Percentiles rank a stretch among this genome's conserved stretches.
These are phyloP conservation scores for Heterochromis multidens DNA, from an alignment of 2,113 vertebrate genomes.

Conservation along the genomic window DNA sequence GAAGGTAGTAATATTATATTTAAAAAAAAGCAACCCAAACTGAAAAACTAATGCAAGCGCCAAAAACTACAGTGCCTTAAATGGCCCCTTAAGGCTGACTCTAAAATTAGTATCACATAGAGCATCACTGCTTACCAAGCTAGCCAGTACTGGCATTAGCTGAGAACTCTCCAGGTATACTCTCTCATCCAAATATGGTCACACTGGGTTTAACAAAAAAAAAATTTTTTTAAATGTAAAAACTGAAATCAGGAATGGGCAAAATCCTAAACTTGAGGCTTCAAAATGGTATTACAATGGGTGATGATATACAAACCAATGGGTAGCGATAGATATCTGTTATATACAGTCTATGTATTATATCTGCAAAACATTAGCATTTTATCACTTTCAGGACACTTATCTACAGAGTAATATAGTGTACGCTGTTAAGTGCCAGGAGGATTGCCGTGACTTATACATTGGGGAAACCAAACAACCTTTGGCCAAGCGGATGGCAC, in stretches of 20 bases:
- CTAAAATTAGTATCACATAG: not conserved
- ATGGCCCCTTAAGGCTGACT: not conserved
- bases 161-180: not conserved
- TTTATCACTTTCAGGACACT: not conserved
- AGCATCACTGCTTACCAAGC: not conserved
- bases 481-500: too few relatives aligned
- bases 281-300: not conserved
- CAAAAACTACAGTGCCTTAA: not conserved
- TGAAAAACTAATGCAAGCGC: not conserved
- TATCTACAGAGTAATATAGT: too few relatives aligned
- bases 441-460: too few relatives aligned
- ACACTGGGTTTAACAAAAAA: not conserved
- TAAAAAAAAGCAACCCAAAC: not conserved
- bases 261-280: not conserved
- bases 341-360: too few relatives aligned
- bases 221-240: too few relatives aligned
- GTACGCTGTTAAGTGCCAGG: too few relatives aligned
- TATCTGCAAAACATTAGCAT: not conserved
- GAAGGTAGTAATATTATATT: not conserved
- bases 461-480: too few relatives aligned
- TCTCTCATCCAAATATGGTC: not conserved
- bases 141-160: not conserved
- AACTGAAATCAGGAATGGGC: rapidly evolving
- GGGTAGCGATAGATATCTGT: not conserved
- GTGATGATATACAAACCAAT: too few relatives aligned